Evolutionary conservation across 2,888 invertebrate species (phyloP), one percentile per base, ranked within the genome.

Genomic region (Smittia aterrima): DNA sequence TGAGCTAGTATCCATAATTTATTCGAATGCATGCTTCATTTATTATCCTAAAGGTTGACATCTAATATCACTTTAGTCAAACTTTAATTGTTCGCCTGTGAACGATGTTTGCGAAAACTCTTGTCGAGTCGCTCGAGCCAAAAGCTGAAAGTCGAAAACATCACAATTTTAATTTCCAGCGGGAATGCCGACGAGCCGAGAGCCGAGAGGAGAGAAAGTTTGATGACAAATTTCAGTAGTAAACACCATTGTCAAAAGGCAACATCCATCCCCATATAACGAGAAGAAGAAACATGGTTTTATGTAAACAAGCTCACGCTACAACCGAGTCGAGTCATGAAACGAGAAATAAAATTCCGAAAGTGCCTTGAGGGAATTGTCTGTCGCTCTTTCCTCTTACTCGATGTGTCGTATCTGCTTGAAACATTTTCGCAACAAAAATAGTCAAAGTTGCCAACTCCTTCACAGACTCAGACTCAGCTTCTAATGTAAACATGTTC

Each of bases 351-450:
- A 54, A 71, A 71, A 71, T 71, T 71, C 54, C 70, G 11, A 71
- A 71, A 71, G 70, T 71, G 70, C 70, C 70, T 71, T 71, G 27
- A 71, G 70, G 70, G 70, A 71, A 71, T 71, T 71, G 70, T 71
- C 70, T 71, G 70, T 66, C 66, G 66, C 27, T 68, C 40, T 53
- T 4, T 58, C 18, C 24, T 58, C 22, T 58, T 13, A 47, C 47
- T 47, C 47, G 7, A 7, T 47, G 13, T 47, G n/a, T 47, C 47
- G 7, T 13, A 7, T 47, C 20, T 68, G 68, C 68, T 40, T 68
- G 68, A 22, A 13, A 13, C 3, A 3, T 47, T 47, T 7, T 16
- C 47, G n/a, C 47, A 16, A n/a, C n/a, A n/a, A n/a, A n/a, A n/a
- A n/a, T n/a, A n/a, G n/a, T n/a, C n/a, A n/a, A n/a, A n/a, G n/a